phyloP scores from a whole-genome alignment of 2,888 invertebrate species.

The Noctua pronuba region DNA sequence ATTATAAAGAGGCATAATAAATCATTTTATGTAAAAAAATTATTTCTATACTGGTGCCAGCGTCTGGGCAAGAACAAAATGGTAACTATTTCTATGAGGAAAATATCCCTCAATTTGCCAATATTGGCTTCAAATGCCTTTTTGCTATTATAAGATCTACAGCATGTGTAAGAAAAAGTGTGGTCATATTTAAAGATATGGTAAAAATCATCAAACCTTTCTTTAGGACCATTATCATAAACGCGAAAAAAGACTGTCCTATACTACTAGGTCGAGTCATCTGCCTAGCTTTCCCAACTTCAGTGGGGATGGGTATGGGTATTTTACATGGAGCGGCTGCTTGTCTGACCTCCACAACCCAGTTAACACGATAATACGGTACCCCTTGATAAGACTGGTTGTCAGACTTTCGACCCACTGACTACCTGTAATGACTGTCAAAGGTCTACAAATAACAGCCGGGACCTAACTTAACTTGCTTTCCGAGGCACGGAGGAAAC shows the following conservation, averaged over 20 bases:
- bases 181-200: neutral
- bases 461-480: neutral
- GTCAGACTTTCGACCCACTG: neutral
- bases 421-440: neutral
- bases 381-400: neutral
- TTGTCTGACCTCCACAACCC: neutral
- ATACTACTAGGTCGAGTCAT: neutral
- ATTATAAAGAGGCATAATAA: conserved; percentile 83
- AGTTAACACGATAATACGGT: neutral
- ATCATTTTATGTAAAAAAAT: conserved; percentile 56
- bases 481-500: neutral
- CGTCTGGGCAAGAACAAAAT: conserved; percentile 10
- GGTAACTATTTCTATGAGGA: neutral
- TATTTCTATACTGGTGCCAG: conserved; percentile 36
- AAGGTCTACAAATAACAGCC: neutral
- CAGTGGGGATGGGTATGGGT: neutral
- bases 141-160: neutral
- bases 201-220: neutral
- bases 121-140: neutral
- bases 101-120: conserved; percentile 12
- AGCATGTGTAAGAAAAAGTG: neutral
- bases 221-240: neutral
- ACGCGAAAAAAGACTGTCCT: neutral
- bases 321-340: neutral
- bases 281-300: neutral